These are phyloP conservation scores for Symphodus melops DNA, from an alignment of 2,113 vertebrate genomes.

Conservation along the genomic window DNA sequence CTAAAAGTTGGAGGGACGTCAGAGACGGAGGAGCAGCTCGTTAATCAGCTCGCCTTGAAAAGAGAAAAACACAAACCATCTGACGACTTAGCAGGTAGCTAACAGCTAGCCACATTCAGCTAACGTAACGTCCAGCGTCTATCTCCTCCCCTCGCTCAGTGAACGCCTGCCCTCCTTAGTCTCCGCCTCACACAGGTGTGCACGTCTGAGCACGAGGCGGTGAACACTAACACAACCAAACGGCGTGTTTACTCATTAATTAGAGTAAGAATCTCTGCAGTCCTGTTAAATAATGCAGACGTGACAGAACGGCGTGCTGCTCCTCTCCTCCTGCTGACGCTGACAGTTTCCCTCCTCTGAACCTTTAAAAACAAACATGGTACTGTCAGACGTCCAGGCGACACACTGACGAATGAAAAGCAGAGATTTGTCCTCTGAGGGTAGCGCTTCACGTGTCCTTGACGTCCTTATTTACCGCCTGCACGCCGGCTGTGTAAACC, in stretches of 20 bases:
- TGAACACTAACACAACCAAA: not conserved
- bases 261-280: not conserved
- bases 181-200: not conserved
- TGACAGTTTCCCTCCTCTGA: not conserved
- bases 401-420: not conserved
- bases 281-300: slow-evolving; percentile 14
- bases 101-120: too few species aligned
- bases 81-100: too few species aligned
- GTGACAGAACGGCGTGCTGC: not conserved
- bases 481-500: not conserved
- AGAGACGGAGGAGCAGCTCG: too few species aligned
- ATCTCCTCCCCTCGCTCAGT: too few species aligned
- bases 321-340: not conserved
- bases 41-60: too few species aligned
- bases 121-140: too few species aligned
- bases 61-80: too few species aligned
- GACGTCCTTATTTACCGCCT: not conserved
- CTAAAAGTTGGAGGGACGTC: too few species aligned
- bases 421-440: not conserved
- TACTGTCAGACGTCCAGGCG: not conserved
- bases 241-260: not conserved
- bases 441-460: not conserved
- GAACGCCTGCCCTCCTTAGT: not conserved
- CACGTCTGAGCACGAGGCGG: not conserved
- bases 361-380: not conserved